Base-by-base conservation (phyloP, 2,797 vertebrate genomes). In the Pangasius larnaudii region DNA sequence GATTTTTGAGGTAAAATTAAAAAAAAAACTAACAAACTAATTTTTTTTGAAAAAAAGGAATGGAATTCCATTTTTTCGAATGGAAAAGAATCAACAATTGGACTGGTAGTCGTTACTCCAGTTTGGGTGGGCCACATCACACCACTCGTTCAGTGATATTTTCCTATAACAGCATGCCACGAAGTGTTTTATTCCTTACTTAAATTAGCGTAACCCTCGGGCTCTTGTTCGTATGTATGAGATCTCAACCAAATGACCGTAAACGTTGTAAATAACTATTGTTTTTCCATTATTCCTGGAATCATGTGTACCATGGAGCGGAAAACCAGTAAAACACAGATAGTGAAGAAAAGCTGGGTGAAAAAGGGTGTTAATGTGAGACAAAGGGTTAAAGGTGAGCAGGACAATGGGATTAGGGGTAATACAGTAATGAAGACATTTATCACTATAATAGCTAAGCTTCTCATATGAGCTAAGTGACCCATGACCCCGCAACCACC, bases 401-500 rank as follows among this genome's bases (percentile, higher is more conserved):
- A 89, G 78, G 85, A 22, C 65, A 83, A 10, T 58, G 51, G 8
- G 49, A 72, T 56, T 30, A 8, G 16, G 13, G 80, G 39, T 49
- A 63, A 83, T 49, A 83, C 39, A 33, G 42, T 51, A 65, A 75
- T 42, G 84, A 59, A 18, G 56, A 89, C 89, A 91, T 94, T 89
- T 78, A 93, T 94, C 92, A 93, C 49, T 0, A 9, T 88, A 89
- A 93, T 93, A 79, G 89, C 85, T 88, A 74, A 90, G 87, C 79
- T 65, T n/a, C 88, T 89, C 90, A 56, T 86, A 92, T 92, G 91
- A 93, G 89, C 90, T 94, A 91, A 91, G 80, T 91, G 85, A 90
- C 90, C 91, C 92, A 91, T 81, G 85, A 85, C 88, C 89, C 87
- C 88, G 87, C 87, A 61, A 39, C 59, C 82, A 46, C 77, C 24